Evolutionary conservation across 2,888 invertebrate species (phyloP).

Genomic region (Acanthoscelides obtectus): DNA sequence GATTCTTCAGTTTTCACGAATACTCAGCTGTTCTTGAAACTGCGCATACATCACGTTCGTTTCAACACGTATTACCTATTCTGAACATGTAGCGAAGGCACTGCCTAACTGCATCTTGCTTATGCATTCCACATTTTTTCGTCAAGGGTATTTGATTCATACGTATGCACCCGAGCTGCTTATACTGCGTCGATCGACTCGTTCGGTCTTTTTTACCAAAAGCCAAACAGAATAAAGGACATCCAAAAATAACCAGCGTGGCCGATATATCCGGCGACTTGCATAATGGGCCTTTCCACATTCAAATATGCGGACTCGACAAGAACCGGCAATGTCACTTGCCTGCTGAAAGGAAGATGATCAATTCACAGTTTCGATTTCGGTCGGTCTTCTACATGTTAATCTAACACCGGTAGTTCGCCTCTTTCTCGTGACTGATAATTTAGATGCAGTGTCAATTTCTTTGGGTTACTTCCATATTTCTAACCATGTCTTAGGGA

Average conservation of each 20-base stretch:
- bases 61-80: background rate
- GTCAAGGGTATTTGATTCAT: background rate
- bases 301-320: background rate
- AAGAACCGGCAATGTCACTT: no score
- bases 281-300: background rate
- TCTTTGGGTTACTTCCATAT: no score
- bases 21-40: no score
- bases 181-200: background rate
- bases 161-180: background rate
- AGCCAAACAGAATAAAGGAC: background rate
- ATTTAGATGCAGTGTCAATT: no score
- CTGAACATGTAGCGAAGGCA: background rate
- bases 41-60: no score
- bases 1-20: no score
- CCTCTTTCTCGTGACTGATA: no score
- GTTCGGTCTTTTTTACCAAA: background rate
- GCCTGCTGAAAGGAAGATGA: no score
- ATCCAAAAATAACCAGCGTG: background rate
- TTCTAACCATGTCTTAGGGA: no score
- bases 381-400: no score
- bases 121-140: background rate
- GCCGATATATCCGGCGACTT: background rate
- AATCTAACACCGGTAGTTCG: no score
- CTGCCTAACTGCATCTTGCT: background rate
- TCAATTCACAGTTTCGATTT: no score